A percentile compares a stretch with the other conserved stretches of the same genome.
These are phyloP conservation scores for Callaeas wilsoni DNA, from an alignment of 2,113 vertebrate species.

Conservation along the genomic window DNA sequence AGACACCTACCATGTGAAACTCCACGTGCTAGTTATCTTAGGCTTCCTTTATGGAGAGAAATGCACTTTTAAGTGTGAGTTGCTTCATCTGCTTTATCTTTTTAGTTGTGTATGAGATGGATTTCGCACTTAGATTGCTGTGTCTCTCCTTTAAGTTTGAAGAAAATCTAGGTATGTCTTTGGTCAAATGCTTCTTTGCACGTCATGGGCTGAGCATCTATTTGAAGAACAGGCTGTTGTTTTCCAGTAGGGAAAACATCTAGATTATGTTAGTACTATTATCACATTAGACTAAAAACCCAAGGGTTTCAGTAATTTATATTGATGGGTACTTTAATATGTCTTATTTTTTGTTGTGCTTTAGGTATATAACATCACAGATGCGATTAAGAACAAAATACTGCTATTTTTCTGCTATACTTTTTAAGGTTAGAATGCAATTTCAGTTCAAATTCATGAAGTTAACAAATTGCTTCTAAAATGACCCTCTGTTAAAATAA, in stretches of 20 bases:
- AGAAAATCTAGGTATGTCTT: not conserved
- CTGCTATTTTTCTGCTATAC: constrained; percentile 85
- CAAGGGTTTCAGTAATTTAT: not conserved
- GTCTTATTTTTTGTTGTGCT: constrained; percentile 7
- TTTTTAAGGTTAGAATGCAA: constrained; percentile 87
- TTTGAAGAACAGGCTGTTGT: not conserved
- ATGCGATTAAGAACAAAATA: constrained; percentile 76
- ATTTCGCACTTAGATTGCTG: not conserved
- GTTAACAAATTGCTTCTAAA: not conserved
- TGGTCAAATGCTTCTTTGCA: not conserved
- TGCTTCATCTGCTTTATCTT: not conserved
- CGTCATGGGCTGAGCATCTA: not conserved
- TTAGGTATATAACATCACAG: constrained; percentile 78
- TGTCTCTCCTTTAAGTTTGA: not conserved
- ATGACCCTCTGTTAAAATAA: not conserved
- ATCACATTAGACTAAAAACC: not conserved
- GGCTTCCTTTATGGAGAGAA: not conserved
- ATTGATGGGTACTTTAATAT: not conserved
- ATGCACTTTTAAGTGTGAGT: not conserved
- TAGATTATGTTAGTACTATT: not conserved
- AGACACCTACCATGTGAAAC: not conserved
- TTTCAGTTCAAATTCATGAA: not conserved
- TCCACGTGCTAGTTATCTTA: not conserved
- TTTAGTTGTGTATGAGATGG: not conserved
- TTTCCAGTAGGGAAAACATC: not conserved